Percentiles rank a stretch among this genome's conserved stretches.
Conservation (phyloP, 2,888 invertebrate species). For the Lottia gigantea region DNA sequence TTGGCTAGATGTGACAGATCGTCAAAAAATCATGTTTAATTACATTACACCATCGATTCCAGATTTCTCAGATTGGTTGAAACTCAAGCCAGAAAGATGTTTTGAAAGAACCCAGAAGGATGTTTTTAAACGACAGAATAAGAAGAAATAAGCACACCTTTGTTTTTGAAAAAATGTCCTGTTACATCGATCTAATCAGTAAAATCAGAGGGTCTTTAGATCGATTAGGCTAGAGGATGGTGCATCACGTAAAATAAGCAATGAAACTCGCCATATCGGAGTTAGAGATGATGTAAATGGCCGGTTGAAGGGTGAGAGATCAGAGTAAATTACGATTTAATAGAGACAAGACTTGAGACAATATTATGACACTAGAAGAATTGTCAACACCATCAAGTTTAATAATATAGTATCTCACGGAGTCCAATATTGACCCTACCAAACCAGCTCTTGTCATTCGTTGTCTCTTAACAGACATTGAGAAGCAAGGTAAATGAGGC, state of each 20-base stretch:
- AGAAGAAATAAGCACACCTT: no score
- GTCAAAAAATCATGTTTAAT: no score
- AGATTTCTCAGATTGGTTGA: no score
- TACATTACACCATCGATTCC: no score
- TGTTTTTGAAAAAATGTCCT: not conserved
- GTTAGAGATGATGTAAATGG: not conserved
- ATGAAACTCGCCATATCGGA: not conserved
- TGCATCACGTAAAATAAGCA: constrained; percentile 5
- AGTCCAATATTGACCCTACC: not conserved
- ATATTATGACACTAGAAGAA: constrained; percentile 6
- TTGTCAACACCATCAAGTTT: constrained; percentile 8
- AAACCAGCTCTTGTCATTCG: not conserved
- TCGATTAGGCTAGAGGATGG: not conserved
- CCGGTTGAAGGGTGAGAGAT: not conserved
- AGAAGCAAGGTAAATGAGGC: constrained; percentile 3
- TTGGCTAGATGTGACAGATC: no score
- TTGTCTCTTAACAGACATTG: not conserved
- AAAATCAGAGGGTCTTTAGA: not conserved
- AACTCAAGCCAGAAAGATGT: no score
- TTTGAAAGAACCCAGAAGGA: no score
- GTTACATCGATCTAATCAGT: not conserved
- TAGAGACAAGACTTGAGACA: constrained; percentile 3
- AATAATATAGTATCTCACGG: constrained; percentile 5
- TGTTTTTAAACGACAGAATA: no score
- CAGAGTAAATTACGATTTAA: not conserved